Evolutionary conservation across 1,140 invertebrate genomes (phyloP), one percentile per base, ranked within the genome.

Genomic region (Achroia grisella): DNA sequence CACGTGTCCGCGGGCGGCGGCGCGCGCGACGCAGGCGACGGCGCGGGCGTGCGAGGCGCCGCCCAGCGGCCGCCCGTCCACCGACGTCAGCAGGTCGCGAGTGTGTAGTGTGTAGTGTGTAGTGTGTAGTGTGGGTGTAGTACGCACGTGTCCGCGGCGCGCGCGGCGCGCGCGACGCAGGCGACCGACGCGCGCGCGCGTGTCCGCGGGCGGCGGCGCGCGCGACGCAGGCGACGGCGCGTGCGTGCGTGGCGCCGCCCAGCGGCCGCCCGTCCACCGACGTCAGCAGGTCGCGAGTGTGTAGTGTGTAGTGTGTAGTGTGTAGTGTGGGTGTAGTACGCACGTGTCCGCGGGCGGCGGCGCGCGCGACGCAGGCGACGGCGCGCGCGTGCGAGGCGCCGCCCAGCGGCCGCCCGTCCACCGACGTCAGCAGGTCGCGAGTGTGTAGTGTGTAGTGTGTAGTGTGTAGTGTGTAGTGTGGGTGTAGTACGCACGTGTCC

Each of bases 161-260:
- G n/a, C n/a, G n/a, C n/a, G n/a, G n/a, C n/a, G n/a, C n/a, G n/a
- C n/a, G n/a, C n/a, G n/a, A n/a, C n/a, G n/a, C n/a, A n/a, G n/a
- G n/a, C n/a, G n/a, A n/a, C n/a, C n/a, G n/a, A n/a, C n/a, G n/a
- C n/a, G n/a, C n/a, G n/a, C n/a, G n/a, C n/a, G n/a, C 95, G 58
- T 92, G 89, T 10, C 95, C 94, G 45, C 91, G 89, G 10, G 90
- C 81, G 0, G 93, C 92, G 0, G 95, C 94, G 33, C 90, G 89
- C 46, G 94, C 94, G 89, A 99, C 97, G 40, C 97, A 87, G 46
- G 95, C 92, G 5, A 98, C 97, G 2, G 97, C 96, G 49, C 92
- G 90, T 48, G 95, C 93, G 78, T 99, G 97, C 0, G 94, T 94
- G 1, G 94, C 93, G 53, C 95, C 95, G 13, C 95, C 85, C 0